Base-by-base conservation (phyloP, 2,113 vertebrate genomes). In the Tautogolabrus adspersus region DNA sequence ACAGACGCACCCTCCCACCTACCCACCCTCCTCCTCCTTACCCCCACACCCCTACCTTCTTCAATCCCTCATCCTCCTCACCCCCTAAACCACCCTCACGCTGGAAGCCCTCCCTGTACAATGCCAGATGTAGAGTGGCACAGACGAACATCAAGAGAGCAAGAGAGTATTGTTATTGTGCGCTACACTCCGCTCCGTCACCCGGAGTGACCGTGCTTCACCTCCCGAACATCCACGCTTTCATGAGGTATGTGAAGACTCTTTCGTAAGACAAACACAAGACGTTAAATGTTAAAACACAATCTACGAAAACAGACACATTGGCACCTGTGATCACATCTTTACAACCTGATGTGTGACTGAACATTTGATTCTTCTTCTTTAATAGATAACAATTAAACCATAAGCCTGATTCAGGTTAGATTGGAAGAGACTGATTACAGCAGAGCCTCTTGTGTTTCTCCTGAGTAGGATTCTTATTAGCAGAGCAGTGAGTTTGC, bases 381-480 rank as follows among this genome's bases (percentile, higher is more conserved):
- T 71, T 63, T 23, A 38, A 68, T 61, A 77, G 65, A 73, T 77
- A 44, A 84, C 44, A 75, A 68, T 71, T 72, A 83, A 87, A 70
- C 34, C 38, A 73, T 26, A 58, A 72, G 77, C 81, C 89, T 88
- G 86, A 91, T 87, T 91, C 82, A 88, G 73, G 87, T 77, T 86
- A 78, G 58, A 83, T 55, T 57, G 62, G 63, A 74, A 61, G 82
- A 89, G 82, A 81, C 66, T 26, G 74, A 68, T 74, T 73, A 58
- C 74, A 77, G 71, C 65, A 57, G 34, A 51, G 61, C 78, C 75
- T 83, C 73, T 63, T 63, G 66, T 69, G n/a, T 68, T 84, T 84
- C 75, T 77, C 88, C 88, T 90, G 86, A 92, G 87, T 81, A 65
- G 66, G 76, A 87, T 74, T 81, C 79, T 75, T 54, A 88, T 85